Percentiles rank a stretch among this genome's conserved stretches.
Conservation (phyloP, 1,140 invertebrate species). For the Gryllus bimaculatus region DNA sequence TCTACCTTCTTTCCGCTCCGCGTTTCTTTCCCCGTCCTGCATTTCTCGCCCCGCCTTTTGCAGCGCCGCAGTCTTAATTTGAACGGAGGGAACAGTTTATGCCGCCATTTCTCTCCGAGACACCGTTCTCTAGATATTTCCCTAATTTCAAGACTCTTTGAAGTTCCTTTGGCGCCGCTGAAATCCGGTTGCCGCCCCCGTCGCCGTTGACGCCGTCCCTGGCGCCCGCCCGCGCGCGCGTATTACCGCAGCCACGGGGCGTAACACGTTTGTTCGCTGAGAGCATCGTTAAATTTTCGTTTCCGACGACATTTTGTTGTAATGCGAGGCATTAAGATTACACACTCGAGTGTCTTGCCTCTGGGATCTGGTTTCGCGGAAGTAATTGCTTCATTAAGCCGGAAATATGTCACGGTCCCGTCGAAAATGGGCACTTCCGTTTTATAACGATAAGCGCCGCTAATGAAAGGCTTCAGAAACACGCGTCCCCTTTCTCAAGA, state of each 20-base stretch:
- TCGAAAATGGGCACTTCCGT: background rate
- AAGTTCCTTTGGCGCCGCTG: background rate
- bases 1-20: no score
- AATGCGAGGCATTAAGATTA: background rate
- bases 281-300: conserved; percentile 1
- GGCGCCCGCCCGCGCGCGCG: no score
- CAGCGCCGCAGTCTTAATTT: no score
- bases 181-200: no score
- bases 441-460: background rate
- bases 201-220: no score
- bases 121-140: no score
- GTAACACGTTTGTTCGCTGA: background rate
- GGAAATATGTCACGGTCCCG: background rate
- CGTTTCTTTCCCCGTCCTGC: no score
- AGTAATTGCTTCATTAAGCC: background rate
- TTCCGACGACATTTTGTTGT: background rate
- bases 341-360: background rate
- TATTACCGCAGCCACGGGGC: background rate
- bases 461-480: background rate
- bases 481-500: background rate
- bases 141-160: background rate
- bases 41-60: no score
- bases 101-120: no score
- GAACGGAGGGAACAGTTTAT: no score
- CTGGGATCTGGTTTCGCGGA: background rate